Evolutionary conservation across 1,140 invertebrate genomes (phyloP), one percentile per base, ranked within the genome.

Genomic region (Limonius californicus): DNA sequence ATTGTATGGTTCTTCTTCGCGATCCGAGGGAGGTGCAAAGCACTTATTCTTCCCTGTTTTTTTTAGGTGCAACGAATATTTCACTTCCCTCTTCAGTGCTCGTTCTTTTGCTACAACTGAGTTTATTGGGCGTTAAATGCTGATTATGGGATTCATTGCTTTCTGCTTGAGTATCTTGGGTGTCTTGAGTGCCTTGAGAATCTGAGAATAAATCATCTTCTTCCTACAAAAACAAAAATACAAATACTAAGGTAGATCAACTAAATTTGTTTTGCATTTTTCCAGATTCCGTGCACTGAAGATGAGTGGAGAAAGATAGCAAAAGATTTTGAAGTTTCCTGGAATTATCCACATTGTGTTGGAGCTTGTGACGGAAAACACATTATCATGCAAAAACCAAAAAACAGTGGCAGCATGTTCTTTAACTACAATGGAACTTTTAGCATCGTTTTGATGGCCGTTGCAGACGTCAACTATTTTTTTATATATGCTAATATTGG

Each of bases 71-170:
- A n/a, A n/a, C n/a, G n/a, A n/a, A n/a, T n/a, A n/a, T n/a, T 8
- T n/a, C 8, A 35, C 21, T 63, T 54, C 57, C 21, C 35, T 53
- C 47, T 47, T 65, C 57, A 18, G 12, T 57, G 14, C 18, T 53
- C 59, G 11, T 32, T 32, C 11, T 11, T 32, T 32, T 32, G 27
- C 27, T 4, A 32, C 11, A 6, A 6, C 11, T 32, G 4, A 32
- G 11, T 32, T 6, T 32, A 32, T 32, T 32, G 27, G 27, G 27
- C 11, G 11, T 32, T 32, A 32, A 32, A 32, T 11, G 27, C 27
- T 32, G 27, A 32, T 11, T 32, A 11, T 32, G 4, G 11, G 27
- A 32, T 4, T 32, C 11, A 32, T 32, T 32, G 27, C 4, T 11
- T 32, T 32, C 27, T 32, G 11, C 27, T 32, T 32, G 27, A 32